Evolutionary conservation across 2,797 vertebrate species (phyloP), one percentile per base, ranked within the genome.

Genomic region (Apogon hyalosoma): DNA sequence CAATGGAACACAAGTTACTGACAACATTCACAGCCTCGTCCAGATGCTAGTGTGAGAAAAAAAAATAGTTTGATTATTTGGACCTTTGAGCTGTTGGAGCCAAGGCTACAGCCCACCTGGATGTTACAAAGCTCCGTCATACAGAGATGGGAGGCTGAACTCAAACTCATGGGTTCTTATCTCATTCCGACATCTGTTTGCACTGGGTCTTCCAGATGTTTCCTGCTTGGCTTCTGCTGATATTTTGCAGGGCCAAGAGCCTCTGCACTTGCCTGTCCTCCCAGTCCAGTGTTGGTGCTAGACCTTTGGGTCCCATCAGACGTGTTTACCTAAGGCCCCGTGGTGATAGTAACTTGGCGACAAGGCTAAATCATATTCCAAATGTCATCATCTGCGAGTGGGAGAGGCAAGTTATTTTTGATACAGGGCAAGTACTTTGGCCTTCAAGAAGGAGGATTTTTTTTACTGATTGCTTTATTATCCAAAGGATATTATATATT

Each of bases 131-230:
- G 79, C 65, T 84, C 82, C 83, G 82, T 90, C 85, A 75, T 78
- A 77, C 59, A 69, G 69, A 64, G 71, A 81, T 83, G 84, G 80
- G 81, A 82, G 85, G 75, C 80, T 86, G 75, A 89, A 86, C 78
- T 83, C 76, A 72, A 77, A 79, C 79, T 86, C 80, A 69, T 39
- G 51, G 46, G 53, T 78, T 87, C 85, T 94, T 94, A 94, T 95
- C 94, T 92, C 87, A 85, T 85, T 81, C 83, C 75, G 84, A 92
- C 93, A 95, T 95, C 94, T 95, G 93, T 90, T 93, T 83, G 90
- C 87, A 83, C 90, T 87, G 78, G 83, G 81, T 82, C 87, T 79
- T 88, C 92, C 94, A 95, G 94, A 95, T 95, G 94, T 95, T 95
- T 95, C 94, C 94, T 95, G 92, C 91, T 88, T 90, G 85, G 90